Evolutionary conservation across 2,888 invertebrate species (phyloP).

Genomic region (Terebella lapidaria): DNA sequence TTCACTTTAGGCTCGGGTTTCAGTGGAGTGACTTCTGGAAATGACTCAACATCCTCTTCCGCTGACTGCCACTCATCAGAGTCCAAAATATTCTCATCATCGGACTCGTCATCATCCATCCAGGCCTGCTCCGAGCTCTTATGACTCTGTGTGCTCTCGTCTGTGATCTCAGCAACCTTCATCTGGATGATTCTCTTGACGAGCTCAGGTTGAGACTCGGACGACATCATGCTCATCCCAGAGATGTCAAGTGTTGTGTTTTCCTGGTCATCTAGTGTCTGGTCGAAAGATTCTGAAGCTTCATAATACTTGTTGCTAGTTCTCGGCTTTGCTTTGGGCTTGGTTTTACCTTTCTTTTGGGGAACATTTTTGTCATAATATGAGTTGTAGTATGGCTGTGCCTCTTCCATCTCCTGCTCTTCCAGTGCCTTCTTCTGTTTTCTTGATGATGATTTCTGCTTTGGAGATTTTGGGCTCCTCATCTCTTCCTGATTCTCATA

Average conservation of each 20-base stretch:
- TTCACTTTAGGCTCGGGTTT: background rate
- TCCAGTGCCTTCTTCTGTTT: background rate
- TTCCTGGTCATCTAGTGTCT: background rate
- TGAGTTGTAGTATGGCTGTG: too few species aligned
- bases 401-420: background rate
- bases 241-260: background rate
- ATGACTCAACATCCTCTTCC: background rate
- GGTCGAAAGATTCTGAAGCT: too few species aligned
- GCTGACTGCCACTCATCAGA: background rate
- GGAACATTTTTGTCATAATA: too few species aligned
- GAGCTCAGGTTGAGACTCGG: background rate
- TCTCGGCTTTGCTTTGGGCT: too few species aligned
- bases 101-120: slow-evolving; percentile 4
- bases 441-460: background rate
- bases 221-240: background rate
- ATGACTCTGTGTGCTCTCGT: background rate
- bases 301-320: too few species aligned
- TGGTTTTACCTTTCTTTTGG: too few species aligned
- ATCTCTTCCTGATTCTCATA: too few species aligned
- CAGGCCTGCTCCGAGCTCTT: background rate
- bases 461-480: background rate
- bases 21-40: background rate
- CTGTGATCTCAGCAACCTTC: slow-evolving; percentile 9
- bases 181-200: background rate
- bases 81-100: slow-evolving; percentile 4